Conservation (phyloP, 2,113 vertebrate species). For the Thamnaconus septentrionalis region DNA sequence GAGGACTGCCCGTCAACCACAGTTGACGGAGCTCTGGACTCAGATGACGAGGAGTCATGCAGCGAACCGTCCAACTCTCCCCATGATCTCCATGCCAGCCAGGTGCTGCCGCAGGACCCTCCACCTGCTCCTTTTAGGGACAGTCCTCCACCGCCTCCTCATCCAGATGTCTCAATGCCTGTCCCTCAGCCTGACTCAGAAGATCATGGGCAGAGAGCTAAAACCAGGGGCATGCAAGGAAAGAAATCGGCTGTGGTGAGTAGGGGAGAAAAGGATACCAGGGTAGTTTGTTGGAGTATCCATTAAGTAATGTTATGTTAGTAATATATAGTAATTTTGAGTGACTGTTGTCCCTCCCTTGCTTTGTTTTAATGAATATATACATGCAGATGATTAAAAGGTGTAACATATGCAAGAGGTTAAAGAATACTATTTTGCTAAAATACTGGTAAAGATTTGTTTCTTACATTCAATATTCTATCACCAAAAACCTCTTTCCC, state of each 20-base stretch:
- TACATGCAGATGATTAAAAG: too few relatives aligned
- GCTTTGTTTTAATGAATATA: too few relatives aligned
- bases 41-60: slow-evolving; percentile 81
- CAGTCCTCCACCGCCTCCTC: slow-evolving; percentile 81
- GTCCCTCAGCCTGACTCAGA: slow-evolving; percentile 81
- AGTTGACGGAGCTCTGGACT: slow-evolving; percentile 82
- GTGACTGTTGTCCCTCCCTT: too few relatives aligned
- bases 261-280: slow-evolving; percentile 4
- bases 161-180: slow-evolving; percentile 88
- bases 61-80: slow-evolving; percentile 70
- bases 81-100: slow-evolving; percentile 53
- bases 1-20: slow-evolving; percentile 85
- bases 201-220: slow-evolving; percentile 54
- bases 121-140: slow-evolving; percentile 82
- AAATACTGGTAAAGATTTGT: too few relatives aligned
- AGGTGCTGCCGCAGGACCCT: slow-evolving; percentile 75
- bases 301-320: too few relatives aligned
- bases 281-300: too few relatives aligned
- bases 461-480: too few relatives aligned
- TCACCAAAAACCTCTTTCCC: too few relatives aligned
- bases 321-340: too few relatives aligned
- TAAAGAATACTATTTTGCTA: too few relatives aligned
- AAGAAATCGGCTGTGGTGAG: slow-evolving; percentile 69
- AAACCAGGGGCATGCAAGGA: slow-evolving; percentile 44
- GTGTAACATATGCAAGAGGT: too few relatives aligned